Evolutionary conservation across 2,797 vertebrate species (phyloP).

Genomic region (Phataginus tetradactyla): DNA sequence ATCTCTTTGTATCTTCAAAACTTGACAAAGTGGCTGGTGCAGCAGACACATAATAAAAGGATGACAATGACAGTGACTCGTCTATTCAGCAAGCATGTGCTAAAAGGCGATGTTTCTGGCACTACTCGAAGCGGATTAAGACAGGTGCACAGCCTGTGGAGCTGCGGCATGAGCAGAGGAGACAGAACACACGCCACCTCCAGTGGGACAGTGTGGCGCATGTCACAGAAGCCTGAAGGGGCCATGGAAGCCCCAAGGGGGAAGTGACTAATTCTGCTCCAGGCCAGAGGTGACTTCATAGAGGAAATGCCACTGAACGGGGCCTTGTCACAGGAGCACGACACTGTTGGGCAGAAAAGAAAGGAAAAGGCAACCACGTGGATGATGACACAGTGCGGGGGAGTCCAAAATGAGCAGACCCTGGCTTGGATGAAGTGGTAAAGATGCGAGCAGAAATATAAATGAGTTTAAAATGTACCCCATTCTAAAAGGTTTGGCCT

Average conservation of each 20-base stretch:
- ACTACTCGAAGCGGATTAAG: neutral
- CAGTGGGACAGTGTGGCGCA: neutral
- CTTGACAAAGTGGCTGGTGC: neutral
- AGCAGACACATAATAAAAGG: neutral
- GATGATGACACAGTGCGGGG: neutral
- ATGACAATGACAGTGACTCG: neutral
- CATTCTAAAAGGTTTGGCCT: neutral
- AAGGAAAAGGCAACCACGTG: neutral
- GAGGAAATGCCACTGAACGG: neutral
- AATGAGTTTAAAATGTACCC: neutral
- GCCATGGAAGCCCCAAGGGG: neutral
- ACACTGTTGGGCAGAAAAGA: neutral
- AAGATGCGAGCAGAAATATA: neutral
- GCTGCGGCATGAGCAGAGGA: neutral
- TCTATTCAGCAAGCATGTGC: neutral
- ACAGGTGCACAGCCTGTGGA: neutral
- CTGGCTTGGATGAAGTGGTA: no score
- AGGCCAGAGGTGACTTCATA: neutral
- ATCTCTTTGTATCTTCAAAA: neutral
- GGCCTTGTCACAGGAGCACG: neutral
- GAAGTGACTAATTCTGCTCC: neutral
- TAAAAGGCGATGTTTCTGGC: neutral
- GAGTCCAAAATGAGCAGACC: neutral
- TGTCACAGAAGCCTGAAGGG: neutral
- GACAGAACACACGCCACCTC: neutral